Conservation (phyloP, 2,797 vertebrate genomes). For the Fistularia commersonii region DNA sequence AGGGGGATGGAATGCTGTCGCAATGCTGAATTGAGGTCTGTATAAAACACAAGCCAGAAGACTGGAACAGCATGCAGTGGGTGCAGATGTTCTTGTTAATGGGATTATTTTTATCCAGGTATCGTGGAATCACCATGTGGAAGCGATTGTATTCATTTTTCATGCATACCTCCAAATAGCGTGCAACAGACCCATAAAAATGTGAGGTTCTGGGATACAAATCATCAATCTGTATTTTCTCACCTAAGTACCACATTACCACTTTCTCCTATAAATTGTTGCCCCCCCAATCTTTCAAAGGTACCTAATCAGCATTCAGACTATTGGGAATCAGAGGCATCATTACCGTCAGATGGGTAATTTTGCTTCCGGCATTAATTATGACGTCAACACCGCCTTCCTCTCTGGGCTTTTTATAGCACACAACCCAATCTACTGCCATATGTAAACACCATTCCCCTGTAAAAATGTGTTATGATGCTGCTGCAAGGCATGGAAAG, state of each 20-base stretch:
- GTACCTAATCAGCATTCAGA: conserved; percentile 39
- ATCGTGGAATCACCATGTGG: no score
- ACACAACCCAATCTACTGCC: conserved; percentile 18
- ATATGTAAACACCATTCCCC: conserved; percentile 27
- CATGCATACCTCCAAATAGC: no score
- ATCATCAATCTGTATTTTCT: background rate
- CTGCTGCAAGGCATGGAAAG: conserved; percentile 27
- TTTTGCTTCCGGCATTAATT: conserved; percentile 19
- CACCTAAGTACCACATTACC: background rate
- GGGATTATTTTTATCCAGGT: no score
- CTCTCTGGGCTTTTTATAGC: conserved; percentile 34
- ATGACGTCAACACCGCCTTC: conserved; percentile 30
- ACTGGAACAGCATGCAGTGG: no score
- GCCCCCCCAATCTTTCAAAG: conserved; percentile 6
- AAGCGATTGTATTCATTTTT: no score
- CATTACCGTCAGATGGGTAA: conserved; percentile 39
- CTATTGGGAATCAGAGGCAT: conserved; percentile 34
- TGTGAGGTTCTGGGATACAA: no score
- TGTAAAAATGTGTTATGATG: conserved; percentile 20
- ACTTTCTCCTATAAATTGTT: conserved; percentile 5
- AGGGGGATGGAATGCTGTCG: no score
- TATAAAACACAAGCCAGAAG: no score
- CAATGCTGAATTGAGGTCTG: no score
- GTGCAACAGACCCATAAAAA: no score
- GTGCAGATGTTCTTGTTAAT: no score